Evolutionary conservation across 2,113 vertebrate species (phyloP).

Genomic region (Microtus richardsoni): DNA sequence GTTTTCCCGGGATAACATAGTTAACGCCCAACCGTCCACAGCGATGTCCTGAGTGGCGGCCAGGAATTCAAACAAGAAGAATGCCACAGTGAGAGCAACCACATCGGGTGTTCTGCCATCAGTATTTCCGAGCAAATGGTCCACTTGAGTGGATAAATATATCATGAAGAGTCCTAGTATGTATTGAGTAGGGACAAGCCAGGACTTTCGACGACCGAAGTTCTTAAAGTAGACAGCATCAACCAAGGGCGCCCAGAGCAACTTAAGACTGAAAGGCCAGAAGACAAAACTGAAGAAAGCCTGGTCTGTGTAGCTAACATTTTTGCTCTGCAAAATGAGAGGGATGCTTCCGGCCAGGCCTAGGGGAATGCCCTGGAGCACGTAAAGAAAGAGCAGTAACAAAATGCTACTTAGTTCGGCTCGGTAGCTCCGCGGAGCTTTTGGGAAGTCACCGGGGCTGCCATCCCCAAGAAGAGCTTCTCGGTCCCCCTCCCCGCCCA

Average conservation of each 20-base stretch:
- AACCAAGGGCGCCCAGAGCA: constrained; percentile 97
- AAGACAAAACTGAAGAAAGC: constrained; percentile 99
- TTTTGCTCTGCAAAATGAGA: constrained; percentile 95
- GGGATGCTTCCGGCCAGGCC: constrained; percentile 98
- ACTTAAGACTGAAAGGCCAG: constrained; percentile 98
- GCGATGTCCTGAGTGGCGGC: constrained; percentile 99
- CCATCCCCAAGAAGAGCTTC: constrained; percentile 82
- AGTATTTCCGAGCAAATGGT: constrained; percentile 89
- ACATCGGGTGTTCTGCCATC: constrained; percentile 89
- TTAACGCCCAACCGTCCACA: constrained; percentile 98
- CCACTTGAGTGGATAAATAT: constrained; percentile 92
- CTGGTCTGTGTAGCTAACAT: constrained; percentile 96
- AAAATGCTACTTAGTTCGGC: constrained; percentile 91
- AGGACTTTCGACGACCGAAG: constrained; percentile 98
- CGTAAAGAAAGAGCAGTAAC: constrained; percentile 95
- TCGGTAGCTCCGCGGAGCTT: constrained; percentile 78
- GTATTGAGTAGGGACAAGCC: constrained; percentile 98
- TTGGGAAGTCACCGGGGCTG: constrained; percentile 25
- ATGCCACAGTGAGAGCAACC: constrained; percentile 91
- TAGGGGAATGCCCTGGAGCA: constrained; percentile 97
- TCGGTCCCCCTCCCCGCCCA: constrained; percentile 83
- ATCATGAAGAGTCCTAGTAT: constrained; percentile 97
- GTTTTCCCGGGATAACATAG: constrained; percentile 97
- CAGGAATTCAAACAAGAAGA: constrained; percentile 97
- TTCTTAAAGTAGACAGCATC: constrained; percentile 93